Evolutionary conservation across 1,140 invertebrate species (phyloP), one percentile per base, ranked within the genome.

Genomic region (Nixonia krombeini): DNA sequence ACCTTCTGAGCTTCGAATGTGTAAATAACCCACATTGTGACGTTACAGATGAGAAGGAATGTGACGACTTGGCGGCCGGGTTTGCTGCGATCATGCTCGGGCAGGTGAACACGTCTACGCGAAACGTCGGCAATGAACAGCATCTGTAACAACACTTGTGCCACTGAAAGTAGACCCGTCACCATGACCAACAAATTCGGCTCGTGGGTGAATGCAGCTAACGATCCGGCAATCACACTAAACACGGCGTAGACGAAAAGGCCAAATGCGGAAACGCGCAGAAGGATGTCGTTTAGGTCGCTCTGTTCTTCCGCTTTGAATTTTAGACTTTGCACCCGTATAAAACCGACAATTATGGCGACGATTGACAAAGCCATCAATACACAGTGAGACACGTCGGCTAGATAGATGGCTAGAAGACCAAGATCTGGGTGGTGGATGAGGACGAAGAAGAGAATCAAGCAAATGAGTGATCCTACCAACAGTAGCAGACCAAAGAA

Each of bases 1-100:
- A 96, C 94, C 86, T 96, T 96, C 86, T 96, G 94, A 61, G 94
- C 94, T 86, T 98, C 96, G 81, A 99, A 97, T 23, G 96, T 98
- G 81, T 96, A 96, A 75, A 97, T 94, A 53, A 96, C 91, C 93
- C 95, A 97, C 92, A 97, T 94, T 61, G 94, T 95, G 46, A 97
- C 89, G 81, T 98, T 98, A 85, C 94, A 95, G 76, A 98, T 95
- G 10, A 98, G 88, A 33, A 98, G 86, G 87, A 98, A 97, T 26
- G 96, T 98, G 21, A 99, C 95, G 38, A 96, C 91, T 83, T 99
- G 96, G 49, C 96, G 90, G 0, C 96, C 96, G 0, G 96, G 96
- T 85, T 98, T 98, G 75, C 92, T 94, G 58, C 94, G 90, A 75
- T 96, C 94, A 73, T 97, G 95, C 82, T 96, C 94, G 0, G 93